These are phyloP conservation scores for Ormyrus nitidulus DNA, from an alignment of 2,888 invertebrate species.

Conservation along the genomic window DNA sequence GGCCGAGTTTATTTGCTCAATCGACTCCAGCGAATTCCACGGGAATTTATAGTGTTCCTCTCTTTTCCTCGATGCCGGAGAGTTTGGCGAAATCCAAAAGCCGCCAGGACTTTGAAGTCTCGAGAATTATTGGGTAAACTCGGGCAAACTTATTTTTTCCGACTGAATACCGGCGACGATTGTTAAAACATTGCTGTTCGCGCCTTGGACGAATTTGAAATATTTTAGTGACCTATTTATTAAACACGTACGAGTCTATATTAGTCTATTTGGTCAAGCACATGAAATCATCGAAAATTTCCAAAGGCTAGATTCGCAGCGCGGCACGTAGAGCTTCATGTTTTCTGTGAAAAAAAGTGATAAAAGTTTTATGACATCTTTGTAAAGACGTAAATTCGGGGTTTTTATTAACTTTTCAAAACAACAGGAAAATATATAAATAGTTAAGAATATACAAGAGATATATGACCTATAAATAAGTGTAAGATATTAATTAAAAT, in stretches of 20 bases:
- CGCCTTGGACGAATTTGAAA: slow-evolving; percentile 3
- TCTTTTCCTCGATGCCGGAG: not conserved
- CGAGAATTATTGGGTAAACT: not conserved
- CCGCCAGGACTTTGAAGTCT: not conserved
- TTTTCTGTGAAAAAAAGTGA: no score
- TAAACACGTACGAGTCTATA: slow-evolving; percentile 8
- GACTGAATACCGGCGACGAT: not conserved
- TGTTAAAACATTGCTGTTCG: slow-evolving; percentile 5
- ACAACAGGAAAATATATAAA: no score
- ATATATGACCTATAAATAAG: no score
- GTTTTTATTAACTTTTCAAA: no score
- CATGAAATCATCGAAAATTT: slow-evolving; percentile 13
- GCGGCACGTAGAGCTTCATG: no score
- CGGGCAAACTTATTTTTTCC: not conserved
- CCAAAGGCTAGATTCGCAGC: not conserved
- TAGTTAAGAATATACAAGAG: no score
- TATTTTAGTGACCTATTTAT: slow-evolving; percentile 36
- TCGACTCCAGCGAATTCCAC: slow-evolving; percentile 34
- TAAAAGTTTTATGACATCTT: no score
- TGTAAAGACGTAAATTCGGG: no score
- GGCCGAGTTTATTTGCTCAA: slow-evolving; percentile 36
- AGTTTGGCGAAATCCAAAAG: slow-evolving; percentile 2
- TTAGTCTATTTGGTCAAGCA: slow-evolving; percentile 7
- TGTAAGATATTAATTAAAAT: no score
- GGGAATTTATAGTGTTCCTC: slow-evolving; percentile 9